Conservation (phyloP, 1,140 invertebrate species). For the Drosophila serrata region DNA sequence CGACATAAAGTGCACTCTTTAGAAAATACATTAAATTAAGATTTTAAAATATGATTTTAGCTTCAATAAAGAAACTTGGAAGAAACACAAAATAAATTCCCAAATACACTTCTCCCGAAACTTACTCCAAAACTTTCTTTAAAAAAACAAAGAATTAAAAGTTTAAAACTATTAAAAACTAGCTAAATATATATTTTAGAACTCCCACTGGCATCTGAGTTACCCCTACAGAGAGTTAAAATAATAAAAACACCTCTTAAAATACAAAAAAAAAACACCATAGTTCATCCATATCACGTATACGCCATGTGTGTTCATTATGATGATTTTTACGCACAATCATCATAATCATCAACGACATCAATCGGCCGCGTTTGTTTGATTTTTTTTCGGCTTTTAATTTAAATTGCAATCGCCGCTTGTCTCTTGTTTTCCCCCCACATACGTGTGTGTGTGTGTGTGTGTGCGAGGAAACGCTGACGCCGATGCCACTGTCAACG, state of each 20-base stretch:
- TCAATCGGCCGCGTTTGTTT: slow-evolving; percentile 61
- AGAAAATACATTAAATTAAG: neutral
- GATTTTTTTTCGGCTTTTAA: slow-evolving; percentile 70
- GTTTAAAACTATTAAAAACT: neutral
- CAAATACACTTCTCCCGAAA: too few relatives aligned
- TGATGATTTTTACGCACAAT: slow-evolving; percentile 56
- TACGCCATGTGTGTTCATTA: slow-evolving; percentile 58
- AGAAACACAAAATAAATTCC: neutral
- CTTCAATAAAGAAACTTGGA: neutral
- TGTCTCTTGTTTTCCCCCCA: slow-evolving; percentile 23
- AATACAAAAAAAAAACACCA: neutral
- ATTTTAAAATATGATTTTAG: neutral
- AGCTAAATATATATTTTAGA: neutral
- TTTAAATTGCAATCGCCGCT: slow-evolving; percentile 62
- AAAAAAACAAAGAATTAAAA: neutral
- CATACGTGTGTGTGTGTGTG: slow-evolving; percentile 19
- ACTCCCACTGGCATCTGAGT: neutral
- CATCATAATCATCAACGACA: slow-evolving; percentile 56
- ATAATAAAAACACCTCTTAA: neutral
- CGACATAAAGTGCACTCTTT: neutral
- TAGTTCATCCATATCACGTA: slow-evolving; percentile 52
- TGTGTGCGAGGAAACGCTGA: slow-evolving; percentile 43
- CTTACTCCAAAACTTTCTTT: neutral
- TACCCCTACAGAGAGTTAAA: neutral
- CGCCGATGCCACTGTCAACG: slow-evolving; percentile 26